Conservation (phyloP, 2,888 invertebrate genomes). For the Mythimna pallens region DNA sequence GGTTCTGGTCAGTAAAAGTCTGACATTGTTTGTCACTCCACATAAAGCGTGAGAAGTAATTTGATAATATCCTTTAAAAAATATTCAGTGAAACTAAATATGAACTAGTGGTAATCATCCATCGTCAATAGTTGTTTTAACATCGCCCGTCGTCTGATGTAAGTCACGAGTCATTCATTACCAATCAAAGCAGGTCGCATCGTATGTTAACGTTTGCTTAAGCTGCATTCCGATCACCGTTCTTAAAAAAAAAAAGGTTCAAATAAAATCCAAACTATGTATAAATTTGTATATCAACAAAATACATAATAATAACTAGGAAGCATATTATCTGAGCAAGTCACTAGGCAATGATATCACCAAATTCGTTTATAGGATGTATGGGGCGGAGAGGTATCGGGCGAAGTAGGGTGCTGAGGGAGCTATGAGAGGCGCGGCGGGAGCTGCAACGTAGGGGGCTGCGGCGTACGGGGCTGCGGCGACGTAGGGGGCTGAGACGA, state of each 20-base stretch:
- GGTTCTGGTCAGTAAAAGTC: no score
- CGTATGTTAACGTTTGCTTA: slow-evolving; percentile 17
- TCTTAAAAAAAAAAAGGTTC: background rate
- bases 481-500: slow-evolving; percentile 81
- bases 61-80: no score
- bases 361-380: slow-evolving; percentile 85
- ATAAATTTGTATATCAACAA: slow-evolving; percentile 59
- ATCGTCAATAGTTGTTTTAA: background rate
- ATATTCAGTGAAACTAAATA: background rate
- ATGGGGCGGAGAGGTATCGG: slow-evolving; percentile 81
- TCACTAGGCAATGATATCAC: slow-evolving; percentile 87
- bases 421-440: slow-evolving; percentile 67
- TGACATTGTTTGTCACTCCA: no score
- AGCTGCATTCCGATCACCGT: slow-evolving; percentile 9
- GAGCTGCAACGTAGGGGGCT: slow-evolving; percentile 66
- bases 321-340: slow-evolving; percentile 81
- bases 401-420: slow-evolving; percentile 68
- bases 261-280: slow-evolving; percentile 29
- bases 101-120: background rate
- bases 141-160: background rate
- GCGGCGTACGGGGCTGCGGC: slow-evolving; percentile 70
- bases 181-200: slow-evolving; percentile 24
- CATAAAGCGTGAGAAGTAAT: no score
- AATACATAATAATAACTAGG: slow-evolving; percentile 66
- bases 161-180: slow-evolving; percentile 24